These are phyloP conservation scores for Eriocheir sinensis DNA, from an alignment of 1,140 invertebrate species.

Conservation along the genomic window DNA sequence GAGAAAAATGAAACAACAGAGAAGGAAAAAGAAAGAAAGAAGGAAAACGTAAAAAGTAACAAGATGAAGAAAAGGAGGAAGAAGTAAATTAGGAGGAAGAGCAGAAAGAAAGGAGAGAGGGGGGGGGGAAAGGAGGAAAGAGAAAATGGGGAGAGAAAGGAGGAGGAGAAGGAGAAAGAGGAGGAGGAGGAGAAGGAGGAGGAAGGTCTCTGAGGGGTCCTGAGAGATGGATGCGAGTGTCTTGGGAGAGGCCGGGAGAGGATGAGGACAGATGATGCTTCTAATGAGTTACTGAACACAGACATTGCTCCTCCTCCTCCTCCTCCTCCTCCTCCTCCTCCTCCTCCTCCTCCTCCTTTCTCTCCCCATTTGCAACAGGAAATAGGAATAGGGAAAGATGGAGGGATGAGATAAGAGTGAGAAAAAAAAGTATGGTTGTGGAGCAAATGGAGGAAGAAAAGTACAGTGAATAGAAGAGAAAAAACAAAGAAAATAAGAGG, in stretches of 20 bases:
- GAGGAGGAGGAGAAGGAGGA: not conserved
- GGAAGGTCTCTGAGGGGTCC: not conserved
- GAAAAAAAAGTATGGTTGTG: too few relatives aligned
- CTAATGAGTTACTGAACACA: not conserved
- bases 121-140: not conserved
- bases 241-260: not conserved
- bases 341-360: not conserved
- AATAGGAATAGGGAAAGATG: not conserved
- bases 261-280: slow-evolving; percentile 23
- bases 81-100: not conserved
- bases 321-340: not conserved
- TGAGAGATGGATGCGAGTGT: slow-evolving; percentile 10
- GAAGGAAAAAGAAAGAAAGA: not conserved
- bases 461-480: too few relatives aligned
- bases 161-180: not conserved
- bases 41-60: not conserved
- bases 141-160: not conserved
- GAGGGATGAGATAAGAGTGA: too few relatives aligned
- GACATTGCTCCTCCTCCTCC: not conserved
- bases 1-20: too few relatives aligned
- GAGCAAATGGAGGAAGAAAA: too few relatives aligned
- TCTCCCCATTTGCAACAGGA: not conserved
- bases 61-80: not conserved
- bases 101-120: not conserved
- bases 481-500: not conserved